Evolutionary conservation across 2,113 vertebrate genomes (phyloP), one percentile per base, ranked within the genome.

Genomic region (Cochlearius cochlearius): DNA sequence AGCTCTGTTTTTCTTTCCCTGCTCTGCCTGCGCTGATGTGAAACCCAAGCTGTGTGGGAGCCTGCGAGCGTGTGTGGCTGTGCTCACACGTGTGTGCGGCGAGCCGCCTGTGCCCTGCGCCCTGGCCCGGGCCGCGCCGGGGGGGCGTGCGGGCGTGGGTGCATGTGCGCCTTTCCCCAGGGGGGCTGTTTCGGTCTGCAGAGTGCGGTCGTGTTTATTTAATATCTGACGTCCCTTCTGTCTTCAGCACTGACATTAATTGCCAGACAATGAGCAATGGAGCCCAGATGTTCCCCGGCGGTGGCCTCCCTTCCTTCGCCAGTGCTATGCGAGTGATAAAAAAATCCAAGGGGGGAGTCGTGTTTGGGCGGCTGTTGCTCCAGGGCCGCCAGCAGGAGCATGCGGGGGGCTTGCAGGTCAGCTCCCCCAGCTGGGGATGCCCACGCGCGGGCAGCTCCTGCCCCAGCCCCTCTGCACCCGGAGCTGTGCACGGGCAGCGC

Each of bases 231-330:
- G 91, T 97, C 96, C 96, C 95, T 94, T 91, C 96, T 95, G 95
- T 96, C 96, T 97, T 94, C 92, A 82, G 94, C n/a, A 4, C 94
- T 97, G 95, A 96, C 95, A 97, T 97, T 95, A 96, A 96, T 95
- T 96, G 93, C 95, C 92, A 97, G 95, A 96, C 95, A 94, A 91
- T 96, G 87, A 95, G 96, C 91, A 95, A 96, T 86, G 89, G 91
- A 94, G 95, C 94, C 96, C 97, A 97, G 96, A 96, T 97, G 97
- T 95, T 96, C 96, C 95, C 89, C 15, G 58, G 66, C 5, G 62
- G 96, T 96, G 91, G 94, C 92, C 96, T 95, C 97, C 91, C 72
- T 86, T 53, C 84, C 91, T 86, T 93, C 34, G 7, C 88, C 76
- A 74, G 68, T 2, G 6, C 77, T 69, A 34, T 56, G 56, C 10